These are phyloP conservation scores for Apamea epomidion DNA, from an alignment of 2,888 invertebrate genomes.

Conservation along the genomic window DNA sequence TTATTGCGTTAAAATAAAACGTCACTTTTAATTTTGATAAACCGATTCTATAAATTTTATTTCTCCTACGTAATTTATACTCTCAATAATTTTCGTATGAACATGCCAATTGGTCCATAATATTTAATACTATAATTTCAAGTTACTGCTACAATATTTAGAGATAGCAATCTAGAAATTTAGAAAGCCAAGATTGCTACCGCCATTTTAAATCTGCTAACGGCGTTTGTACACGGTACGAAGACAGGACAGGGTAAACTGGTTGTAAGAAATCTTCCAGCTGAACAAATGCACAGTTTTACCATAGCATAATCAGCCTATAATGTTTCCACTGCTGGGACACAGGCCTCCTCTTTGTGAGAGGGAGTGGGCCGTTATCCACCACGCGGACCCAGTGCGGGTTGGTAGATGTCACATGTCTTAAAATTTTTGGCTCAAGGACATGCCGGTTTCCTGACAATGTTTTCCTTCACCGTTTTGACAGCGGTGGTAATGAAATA, in stretches of 20 bases:
- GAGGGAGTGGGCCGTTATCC: not conserved
- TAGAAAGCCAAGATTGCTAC: slow-evolving; percentile 28
- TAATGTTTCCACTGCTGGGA: not conserved
- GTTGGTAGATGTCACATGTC: not conserved
- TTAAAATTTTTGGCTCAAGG: not conserved
- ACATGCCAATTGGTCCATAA: slow-evolving; percentile 71
- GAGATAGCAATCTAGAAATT: slow-evolving; percentile 16
- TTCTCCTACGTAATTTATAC: slow-evolving; percentile 39
- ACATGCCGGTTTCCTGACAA: not conserved
- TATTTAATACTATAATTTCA: slow-evolving; percentile 54
- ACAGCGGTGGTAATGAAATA: not conserved
- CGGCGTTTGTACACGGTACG: not conserved
- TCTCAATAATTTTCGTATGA: slow-evolving; percentile 49
- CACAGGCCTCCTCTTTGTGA: not conserved
- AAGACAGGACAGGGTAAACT: not conserved
- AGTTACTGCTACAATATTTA: slow-evolving; percentile 34
- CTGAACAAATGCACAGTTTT: not conserved
- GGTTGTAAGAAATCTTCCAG: not conserved
- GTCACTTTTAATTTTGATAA: slow-evolving; percentile 33
- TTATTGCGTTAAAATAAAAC: slow-evolving; percentile 50
- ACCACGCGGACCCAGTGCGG: not conserved
- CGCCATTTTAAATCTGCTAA: slow-evolving; percentile 9
- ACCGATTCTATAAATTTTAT: slow-evolving; percentile 51
- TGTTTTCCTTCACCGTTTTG: not conserved
- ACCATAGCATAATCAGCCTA: not conserved